These are phyloP conservation scores for Epicampocera succincta DNA, from an alignment of 2,888 invertebrate species.

Conservation along the genomic window DNA sequence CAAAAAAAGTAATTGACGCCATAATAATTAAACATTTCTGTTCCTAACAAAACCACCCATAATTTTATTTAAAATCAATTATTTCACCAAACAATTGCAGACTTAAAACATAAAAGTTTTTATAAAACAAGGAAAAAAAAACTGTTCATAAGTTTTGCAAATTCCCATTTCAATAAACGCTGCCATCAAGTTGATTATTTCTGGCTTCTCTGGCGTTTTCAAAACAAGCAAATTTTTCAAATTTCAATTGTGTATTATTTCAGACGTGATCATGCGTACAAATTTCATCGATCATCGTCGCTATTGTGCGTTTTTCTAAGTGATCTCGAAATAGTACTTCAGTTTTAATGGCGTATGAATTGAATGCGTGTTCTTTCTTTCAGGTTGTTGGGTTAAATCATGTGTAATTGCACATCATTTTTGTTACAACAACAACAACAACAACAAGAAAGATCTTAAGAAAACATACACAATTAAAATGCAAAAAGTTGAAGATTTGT, in stretches of 20 bases:
- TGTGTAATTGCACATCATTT: slow-evolving; percentile 64
- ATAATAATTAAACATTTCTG: slow-evolving; percentile 46
- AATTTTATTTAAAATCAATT: slow-evolving; percentile 35
- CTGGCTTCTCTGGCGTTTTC: neutral
- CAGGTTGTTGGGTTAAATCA: slow-evolving; percentile 62
- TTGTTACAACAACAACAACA: neutral
- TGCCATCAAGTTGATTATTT: slow-evolving; percentile 35
- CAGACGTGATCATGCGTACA: slow-evolving; percentile 59
- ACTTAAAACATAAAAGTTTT: neutral
- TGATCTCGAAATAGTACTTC: slow-evolving; percentile 38
- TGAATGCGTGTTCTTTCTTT: slow-evolving; percentile 31
- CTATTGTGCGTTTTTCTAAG: slow-evolving; percentile 21
- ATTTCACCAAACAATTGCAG: slow-evolving; percentile 8
- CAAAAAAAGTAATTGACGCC: slow-evolving; percentile 60
- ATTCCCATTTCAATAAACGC: slow-evolving; percentile 21
- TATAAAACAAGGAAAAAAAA: neutral
- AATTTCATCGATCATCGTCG: slow-evolving; percentile 62
- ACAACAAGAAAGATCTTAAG: neutral
- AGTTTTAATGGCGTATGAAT: slow-evolving; percentile 26
- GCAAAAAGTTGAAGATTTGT: slow-evolving; percentile 22
- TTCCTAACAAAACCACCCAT: slow-evolving; percentile 31
- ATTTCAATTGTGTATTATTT: slow-evolving; percentile 25
- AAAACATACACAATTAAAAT: slow-evolving; percentile 12
- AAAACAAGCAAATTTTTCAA: neutral
- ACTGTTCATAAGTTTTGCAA: neutral